Percentiles rank a stretch among this genome's conserved stretches.
Conservation (phyloP, 2,888 invertebrate genomes). For the Hemicrepidius hirtus region DNA sequence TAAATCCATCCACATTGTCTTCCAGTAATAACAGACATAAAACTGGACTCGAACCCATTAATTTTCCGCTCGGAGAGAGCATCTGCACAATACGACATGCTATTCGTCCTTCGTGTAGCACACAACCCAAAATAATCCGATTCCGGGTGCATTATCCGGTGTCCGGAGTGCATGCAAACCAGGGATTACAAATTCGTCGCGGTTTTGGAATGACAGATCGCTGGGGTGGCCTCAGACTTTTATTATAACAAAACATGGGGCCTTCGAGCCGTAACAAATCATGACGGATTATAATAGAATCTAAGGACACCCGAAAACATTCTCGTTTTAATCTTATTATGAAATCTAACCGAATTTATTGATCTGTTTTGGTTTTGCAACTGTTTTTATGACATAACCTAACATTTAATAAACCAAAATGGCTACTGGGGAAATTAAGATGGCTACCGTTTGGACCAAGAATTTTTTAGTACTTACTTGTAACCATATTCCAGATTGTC, state of each 20-base stretch:
- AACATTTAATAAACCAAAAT: no score
- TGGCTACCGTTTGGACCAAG: no score
- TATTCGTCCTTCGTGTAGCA: slow-evolving; percentile 22
- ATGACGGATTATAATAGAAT: slow-evolving; percentile 3
- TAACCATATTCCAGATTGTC: slow-evolving; percentile 98
- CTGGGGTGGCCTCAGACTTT: slow-evolving; percentile 66
- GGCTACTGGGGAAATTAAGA: no score
- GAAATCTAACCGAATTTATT: no score
- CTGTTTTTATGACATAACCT: no score
- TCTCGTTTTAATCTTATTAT: no score
- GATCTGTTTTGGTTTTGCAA: no score
- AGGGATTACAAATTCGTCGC: slow-evolving; percentile 68
- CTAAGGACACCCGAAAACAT: slow-evolving; percentile 18
- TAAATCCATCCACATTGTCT: background rate
- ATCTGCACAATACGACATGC: slow-evolving; percentile 22
- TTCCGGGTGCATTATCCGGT: slow-evolving; percentile 48
- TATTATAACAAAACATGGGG: slow-evolving; percentile 61
- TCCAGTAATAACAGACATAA: background rate
- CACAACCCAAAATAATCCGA: slow-evolving; percentile 46
- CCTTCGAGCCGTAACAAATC: slow-evolving; percentile 59
- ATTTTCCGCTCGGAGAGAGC: slow-evolving; percentile 26
- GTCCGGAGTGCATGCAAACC: slow-evolving; percentile 58
- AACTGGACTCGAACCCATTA: slow-evolving; percentile 18
- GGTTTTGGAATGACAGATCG: slow-evolving; percentile 66
- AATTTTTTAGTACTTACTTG: slow-evolving; percentile 78